Evolutionary conservation across 2,797 vertebrate genomes (phyloP), one percentile per base, ranked within the genome.

Genomic region (Argya squamiceps): DNA sequence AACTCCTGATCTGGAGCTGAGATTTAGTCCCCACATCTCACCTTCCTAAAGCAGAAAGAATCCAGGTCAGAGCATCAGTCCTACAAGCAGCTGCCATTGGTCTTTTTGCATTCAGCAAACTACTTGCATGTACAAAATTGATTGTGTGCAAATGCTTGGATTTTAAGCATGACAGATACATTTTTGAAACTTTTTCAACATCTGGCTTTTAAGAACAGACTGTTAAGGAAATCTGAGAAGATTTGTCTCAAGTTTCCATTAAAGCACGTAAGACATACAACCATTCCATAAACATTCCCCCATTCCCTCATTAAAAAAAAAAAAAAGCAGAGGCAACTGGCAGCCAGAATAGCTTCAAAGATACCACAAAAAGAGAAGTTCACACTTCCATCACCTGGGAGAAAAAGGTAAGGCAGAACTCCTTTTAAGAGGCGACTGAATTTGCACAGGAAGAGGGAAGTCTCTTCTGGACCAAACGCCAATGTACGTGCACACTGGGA

Each of bases 231-330:
- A 94, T 59, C 15, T 76, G 63, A 86, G 76, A 70, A 83, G 50
- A 55, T 84, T 67, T 91, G 89, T 89, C 87, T 87, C 90, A 60
- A 74, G 67, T 67, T 91, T 71, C 89, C 79, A 73, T 73, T 88
- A 79, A 69, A 81, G 50, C 0, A 0, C 0, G 0, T 56, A 44
- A n/a, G 65, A 92, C 74, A 75, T 23, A 74, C 20, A 86, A 67
- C 44, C 37, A 49, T 56, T 89, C 67, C 67, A 86, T 69, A 91
- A 92, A 78, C 37, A 59, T 50, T 84, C 39, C 20, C 37, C 62
- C 5, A 29, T 60, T 76, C 43, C 12, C 53, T 64, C 10, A 2
- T 12, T 27, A 50, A 58, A 39, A 50, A 85, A 47, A 83, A 50
- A 4, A 4, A 74, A 59, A 3, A 4, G 6, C 27, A 73, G 36